Conservation (phyloP, 2,888 invertebrate species). For the Allygus modestus region DNA sequence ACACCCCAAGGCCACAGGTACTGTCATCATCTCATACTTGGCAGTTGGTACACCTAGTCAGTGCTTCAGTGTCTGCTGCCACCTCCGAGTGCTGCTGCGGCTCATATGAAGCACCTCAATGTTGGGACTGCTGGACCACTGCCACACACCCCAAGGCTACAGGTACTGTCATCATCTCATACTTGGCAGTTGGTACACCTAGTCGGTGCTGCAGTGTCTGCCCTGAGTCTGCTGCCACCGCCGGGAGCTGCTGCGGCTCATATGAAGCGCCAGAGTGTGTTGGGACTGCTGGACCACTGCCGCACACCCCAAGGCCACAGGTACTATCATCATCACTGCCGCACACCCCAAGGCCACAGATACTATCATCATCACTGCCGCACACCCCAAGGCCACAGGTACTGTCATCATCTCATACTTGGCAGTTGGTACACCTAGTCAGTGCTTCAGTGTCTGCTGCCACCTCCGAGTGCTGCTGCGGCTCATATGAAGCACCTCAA, state of each 20-base stretch:
- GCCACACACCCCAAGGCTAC: constrained; percentile 88
- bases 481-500: constrained; percentile 76
- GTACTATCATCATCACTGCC: neutral
- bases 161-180: constrained; percentile 80
- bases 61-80: constrained; percentile 94
- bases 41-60: constrained; percentile 90
- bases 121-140: constrained; percentile 86
- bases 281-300: constrained; percentile 89
- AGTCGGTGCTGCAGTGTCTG: constrained; percentile 91
- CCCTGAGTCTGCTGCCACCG: constrained; percentile 91
- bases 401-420: too few species aligned
- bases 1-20: constrained; percentile 89
- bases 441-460: constrained; percentile 93
- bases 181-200: constrained; percentile 87
- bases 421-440: too few species aligned
- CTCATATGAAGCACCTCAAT: constrained; percentile 75
- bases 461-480: constrained; percentile 79
- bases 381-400: too few species aligned
- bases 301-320: too few species aligned
- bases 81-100: constrained; percentile 77
- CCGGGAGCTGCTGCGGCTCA: constrained; percentile 75
- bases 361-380: too few species aligned
- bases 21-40: neutral
- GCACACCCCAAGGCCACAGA: too few species aligned
- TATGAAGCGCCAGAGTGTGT: constrained; percentile 80